Conservation (phyloP, 2,888 invertebrate genomes). For the Furcula furcula region DNA sequence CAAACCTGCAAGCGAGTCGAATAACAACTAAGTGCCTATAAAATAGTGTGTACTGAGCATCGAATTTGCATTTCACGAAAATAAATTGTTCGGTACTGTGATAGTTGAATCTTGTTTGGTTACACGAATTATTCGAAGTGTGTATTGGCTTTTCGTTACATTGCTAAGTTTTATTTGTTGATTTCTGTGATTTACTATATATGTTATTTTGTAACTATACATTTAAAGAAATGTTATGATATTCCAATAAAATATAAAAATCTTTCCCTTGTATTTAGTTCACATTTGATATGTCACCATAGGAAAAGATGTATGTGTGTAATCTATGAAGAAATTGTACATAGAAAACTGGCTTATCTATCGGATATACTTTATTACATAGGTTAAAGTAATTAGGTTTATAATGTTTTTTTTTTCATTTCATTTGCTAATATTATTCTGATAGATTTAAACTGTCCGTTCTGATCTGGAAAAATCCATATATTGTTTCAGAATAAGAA, state of each 20-base stretch:
- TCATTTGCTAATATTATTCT: slow-evolving; percentile 15
- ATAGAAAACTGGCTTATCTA: slow-evolving; percentile 10
- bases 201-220: slow-evolving; percentile 3
- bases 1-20: too few species aligned
- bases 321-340: slow-evolving; percentile 7
- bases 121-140: neutral
- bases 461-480: too few species aligned
- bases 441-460: slow-evolving; percentile 10
- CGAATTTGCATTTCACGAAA: too few species aligned
- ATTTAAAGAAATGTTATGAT: neutral
- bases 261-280: slow-evolving; percentile 10
- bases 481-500: slow-evolving; percentile 16
- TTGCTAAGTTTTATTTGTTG: slow-evolving; percentile 4
- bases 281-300: slow-evolving; percentile 5
- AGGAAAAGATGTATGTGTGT: slow-evolving; percentile 5
- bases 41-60: too few species aligned
- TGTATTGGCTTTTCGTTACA: too few species aligned
- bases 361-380: too few species aligned
- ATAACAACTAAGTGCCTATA: too few species aligned
- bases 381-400: slow-evolving; percentile 5
- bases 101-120: slow-evolving; percentile 20
- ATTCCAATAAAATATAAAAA: neutral
- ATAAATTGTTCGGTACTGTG: too few species aligned
- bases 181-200: slow-evolving; percentile 5
- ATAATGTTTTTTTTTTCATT: too few species aligned